phyloP scores from a whole-genome alignment of 2,113 vertebrate species.

The Vulpes lagopus region DNA sequence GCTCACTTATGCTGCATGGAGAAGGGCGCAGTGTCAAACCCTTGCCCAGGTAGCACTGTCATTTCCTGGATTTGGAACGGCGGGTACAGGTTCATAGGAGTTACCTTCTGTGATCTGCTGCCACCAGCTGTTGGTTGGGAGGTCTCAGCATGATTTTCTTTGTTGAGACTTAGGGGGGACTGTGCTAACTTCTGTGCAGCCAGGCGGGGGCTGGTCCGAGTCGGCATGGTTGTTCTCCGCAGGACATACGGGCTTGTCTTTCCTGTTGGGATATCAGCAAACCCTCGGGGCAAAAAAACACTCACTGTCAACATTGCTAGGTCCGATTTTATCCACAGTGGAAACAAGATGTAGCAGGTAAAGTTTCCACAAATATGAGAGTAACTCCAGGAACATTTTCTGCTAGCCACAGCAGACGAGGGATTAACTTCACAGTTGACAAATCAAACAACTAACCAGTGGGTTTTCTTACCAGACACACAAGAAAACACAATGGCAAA shows the following conservation, averaged over 20 bases:
- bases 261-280: conserved; percentile 90
- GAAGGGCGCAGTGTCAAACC: not conserved
- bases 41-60: not conserved
- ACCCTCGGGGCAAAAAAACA: conserved; percentile 86
- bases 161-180: not conserved
- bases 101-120: conserved; percentile 89
- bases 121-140: conserved; percentile 86
- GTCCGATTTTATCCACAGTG: not conserved
- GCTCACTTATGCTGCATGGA: not conserved
- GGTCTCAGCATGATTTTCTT: conserved; percentile 77
- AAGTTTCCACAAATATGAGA: not conserved
- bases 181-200: conserved; percentile 79
- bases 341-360: not conserved
- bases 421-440: not conserved
- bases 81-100: not conserved
- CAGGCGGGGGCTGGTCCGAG: conserved; percentile 87
- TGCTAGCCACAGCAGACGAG: not conserved
- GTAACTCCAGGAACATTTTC: not conserved
- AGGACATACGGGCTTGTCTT: conserved; percentile 91
- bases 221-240: conserved; percentile 87
- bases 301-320: not conserved
- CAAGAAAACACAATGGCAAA: not conserved
- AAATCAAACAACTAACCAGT: not conserved
- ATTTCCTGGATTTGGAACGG: not conserved
- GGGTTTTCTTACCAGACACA: conserved; percentile 4